Conservation (phyloP, 23 tunicate genomes). For the Ascidia mentula region DNA sequence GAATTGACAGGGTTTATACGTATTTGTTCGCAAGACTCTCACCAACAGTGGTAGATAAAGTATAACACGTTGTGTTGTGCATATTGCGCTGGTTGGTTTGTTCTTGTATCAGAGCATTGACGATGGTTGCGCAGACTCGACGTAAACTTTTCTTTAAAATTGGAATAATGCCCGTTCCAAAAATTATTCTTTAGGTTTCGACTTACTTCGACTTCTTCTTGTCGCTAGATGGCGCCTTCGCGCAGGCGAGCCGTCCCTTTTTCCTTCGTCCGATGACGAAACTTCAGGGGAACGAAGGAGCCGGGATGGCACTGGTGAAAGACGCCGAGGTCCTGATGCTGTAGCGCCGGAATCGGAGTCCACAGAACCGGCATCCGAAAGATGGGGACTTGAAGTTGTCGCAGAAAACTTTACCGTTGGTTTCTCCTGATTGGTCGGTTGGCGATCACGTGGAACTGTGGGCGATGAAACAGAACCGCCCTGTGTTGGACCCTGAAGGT, state of each 20-base stretch:
- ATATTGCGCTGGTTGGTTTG: no score
- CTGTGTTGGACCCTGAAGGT: not conserved
- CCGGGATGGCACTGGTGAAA: not conserved
- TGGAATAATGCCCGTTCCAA: no score
- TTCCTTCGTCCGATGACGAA: not conserved
- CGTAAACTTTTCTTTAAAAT: no score
- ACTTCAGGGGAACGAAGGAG: not conserved
- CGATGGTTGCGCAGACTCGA: no score
- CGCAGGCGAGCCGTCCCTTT: not conserved
- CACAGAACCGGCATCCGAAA: not conserved
- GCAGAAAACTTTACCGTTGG: not conserved
- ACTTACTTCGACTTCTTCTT: not conserved
- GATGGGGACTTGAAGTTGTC: not conserved
- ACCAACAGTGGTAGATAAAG: no score
- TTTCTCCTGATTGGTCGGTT: not conserved
- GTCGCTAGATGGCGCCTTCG: not conserved
- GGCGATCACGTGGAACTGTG: not conserved
- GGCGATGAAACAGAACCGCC: not conserved
- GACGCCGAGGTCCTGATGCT: not conserved
- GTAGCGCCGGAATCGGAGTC: constrained; percentile 1
- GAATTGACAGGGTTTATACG: no score
- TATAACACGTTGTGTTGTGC: no score
- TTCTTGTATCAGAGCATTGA: no score
- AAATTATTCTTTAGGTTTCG: no score
- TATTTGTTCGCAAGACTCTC: no score